Evolutionary conservation across 2,888 invertebrate genomes (phyloP), one percentile per base, ranked within the genome.

Genomic region (Anticlea derivata): DNA sequence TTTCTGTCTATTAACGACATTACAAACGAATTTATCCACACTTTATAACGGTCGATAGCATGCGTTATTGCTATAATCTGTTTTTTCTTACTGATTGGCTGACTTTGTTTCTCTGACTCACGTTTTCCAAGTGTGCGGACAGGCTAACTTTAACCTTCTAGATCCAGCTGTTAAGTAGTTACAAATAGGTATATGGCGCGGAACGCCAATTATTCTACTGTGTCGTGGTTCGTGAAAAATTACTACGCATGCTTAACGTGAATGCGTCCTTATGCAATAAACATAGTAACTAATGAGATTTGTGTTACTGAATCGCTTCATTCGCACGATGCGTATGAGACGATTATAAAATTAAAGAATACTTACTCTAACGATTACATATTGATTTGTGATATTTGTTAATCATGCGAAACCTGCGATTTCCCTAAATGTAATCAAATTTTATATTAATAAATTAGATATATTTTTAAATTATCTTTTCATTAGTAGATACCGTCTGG

Each of bases 391-490:
- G 78, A 71, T 70, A 76, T 78, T 79, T 75, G 74, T 80, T 78
- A 73, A 78, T 78, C 78, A 80, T 78, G 71, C 71, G 70, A 73
- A 78, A 78, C 78, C 80, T 78, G 71, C 71, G 70, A 75, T 75
- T 72, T 76, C 74, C 66, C 66, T 70, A 73, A 76, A 73, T 78
- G 69, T 83, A 77, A 78, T 77, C 76, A 70, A 64, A 70, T 70
- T 76, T 78, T 75, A 66, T 73, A 64, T 35, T 31, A 76, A 77
- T 80, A 80, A 73, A 80, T 67, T 73, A 76, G 67, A 66, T 72
- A 66, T 78, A 76, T 81, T 79, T 63, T 63, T 60, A 55, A 24
- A 37, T 29, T 7, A 27, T 44, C 8, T 60, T 60, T 58, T 45
- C 34, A 45, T 60, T 29, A 13, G 10, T 5, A 11, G 7, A 12